A percentile compares a stretch with the other conserved stretches of the same genome.
These are phyloP conservation scores for Acropternis orthonyx DNA, from an alignment of 2,797 vertebrate genomes.

Conservation along the genomic window DNA sequence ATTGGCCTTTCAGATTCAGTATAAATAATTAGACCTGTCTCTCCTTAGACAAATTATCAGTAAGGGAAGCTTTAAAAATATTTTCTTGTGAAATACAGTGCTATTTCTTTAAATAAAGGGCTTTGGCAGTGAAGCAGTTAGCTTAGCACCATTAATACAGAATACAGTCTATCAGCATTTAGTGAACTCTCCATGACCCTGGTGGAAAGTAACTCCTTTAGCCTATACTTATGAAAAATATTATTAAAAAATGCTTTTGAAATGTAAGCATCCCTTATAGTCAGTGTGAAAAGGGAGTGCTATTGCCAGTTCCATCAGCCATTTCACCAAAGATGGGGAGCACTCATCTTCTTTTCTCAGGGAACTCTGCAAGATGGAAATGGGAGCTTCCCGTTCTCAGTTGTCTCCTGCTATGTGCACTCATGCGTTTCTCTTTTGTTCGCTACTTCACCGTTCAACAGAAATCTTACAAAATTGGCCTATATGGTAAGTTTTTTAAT, in stretches of 20 bases:
- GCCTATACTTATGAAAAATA: conserved; percentile 67
- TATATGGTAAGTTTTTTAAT: background rate
- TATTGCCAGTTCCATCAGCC: background rate
- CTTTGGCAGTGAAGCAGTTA: conserved; percentile 60
- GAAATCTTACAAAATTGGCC: background rate
- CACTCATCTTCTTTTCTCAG: background rate
- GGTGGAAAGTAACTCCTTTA: conserved; percentile 57
- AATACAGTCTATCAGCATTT: conserved; percentile 66
- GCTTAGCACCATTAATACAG: conserved; percentile 67
- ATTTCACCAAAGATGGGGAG: conserved; percentile 26
- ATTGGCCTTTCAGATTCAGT: conserved; percentile 43
- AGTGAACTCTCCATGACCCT: conserved; percentile 68
- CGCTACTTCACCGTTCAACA: background rate
- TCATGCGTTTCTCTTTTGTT: background rate
- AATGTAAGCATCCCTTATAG: conserved; percentile 53
- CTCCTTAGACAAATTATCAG: conserved; percentile 60
- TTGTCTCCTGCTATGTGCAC: background rate
- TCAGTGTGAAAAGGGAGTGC: conserved; percentile 17
- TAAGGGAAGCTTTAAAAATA: conserved; percentile 65
- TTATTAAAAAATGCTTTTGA: conserved; percentile 60
- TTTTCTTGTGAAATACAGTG: conserved; percentile 63
- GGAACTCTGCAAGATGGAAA: background rate
- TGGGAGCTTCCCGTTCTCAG: background rate
- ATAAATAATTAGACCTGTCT: conserved; percentile 71
- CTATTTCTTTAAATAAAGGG: conserved; percentile 71